Conservation (phyloP, 2,888 invertebrate species). For the Lomographa bimaculata region DNA sequence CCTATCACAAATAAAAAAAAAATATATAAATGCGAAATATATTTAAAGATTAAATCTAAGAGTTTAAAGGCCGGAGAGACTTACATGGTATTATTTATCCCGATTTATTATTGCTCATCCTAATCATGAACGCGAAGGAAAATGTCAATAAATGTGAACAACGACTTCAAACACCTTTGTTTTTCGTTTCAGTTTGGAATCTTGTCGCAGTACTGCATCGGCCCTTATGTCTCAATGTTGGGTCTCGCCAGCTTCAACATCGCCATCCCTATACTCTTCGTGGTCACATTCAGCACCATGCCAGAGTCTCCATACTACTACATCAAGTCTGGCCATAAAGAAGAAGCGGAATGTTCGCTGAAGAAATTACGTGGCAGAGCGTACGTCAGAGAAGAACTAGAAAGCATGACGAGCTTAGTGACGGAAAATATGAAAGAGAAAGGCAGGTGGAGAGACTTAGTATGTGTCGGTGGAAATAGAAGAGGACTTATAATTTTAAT, state of each 20-base stretch:
- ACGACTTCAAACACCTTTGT: too few relatives aligned
- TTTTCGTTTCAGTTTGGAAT: constrained; percentile 79
- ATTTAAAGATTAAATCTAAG: too few relatives aligned
- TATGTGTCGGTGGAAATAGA: constrained; percentile 73
- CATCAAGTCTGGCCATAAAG: constrained; percentile 72
- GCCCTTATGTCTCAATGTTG: constrained; percentile 83
- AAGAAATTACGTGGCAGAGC: constrained; percentile 80
- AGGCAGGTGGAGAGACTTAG: constrained; percentile 74
- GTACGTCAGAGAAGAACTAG: constrained; percentile 81
- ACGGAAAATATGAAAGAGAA: constrained; percentile 79
- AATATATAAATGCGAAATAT: too few relatives aligned
- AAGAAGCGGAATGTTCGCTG: constrained; percentile 81
- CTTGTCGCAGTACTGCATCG: constrained; percentile 84
- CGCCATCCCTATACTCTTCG: constrained; percentile 80
- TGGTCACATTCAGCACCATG: constrained; percentile 83
- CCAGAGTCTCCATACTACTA: constrained; percentile 87
- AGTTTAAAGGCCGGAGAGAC: too few relatives aligned
- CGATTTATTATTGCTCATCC: too few relatives aligned
- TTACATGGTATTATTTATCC: constrained; percentile 1
- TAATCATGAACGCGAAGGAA: too few relatives aligned
- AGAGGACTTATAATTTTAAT: constrained; percentile 84
- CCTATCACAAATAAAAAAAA: too few relatives aligned
- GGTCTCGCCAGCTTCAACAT: constrained; percentile 82
- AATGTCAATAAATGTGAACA: too few relatives aligned
- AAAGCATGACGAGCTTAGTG: constrained; percentile 78